Evolutionary conservation across 2,797 vertebrate genomes (phyloP).

Genomic region (Peromyscus nudipes): DNA sequence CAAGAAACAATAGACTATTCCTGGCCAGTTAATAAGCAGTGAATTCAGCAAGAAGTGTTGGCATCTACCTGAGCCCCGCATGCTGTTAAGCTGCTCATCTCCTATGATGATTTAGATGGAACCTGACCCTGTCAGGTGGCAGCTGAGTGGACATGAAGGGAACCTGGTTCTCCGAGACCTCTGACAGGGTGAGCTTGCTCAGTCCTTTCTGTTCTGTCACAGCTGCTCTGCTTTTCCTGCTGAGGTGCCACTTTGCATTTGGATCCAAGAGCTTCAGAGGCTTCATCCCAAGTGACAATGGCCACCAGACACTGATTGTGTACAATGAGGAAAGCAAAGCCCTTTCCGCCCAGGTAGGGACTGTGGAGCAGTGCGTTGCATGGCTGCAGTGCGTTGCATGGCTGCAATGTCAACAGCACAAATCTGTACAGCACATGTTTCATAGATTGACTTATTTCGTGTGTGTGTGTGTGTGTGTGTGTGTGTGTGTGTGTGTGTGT

Average conservation of each 20-base stretch:
- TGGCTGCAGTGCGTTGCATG: accelerated
- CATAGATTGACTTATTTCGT: too few species aligned
- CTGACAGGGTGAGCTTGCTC: accelerated
- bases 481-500: too few species aligned
- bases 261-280: not conserved
- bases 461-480: too few species aligned
- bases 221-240: slow-evolving; percentile 66
- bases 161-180: not conserved
- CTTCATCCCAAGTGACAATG: slow-evolving; percentile 72
- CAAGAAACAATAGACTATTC: not conserved
- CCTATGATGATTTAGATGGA: not conserved
- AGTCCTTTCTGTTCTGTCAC: accelerated
- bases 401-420: not conserved
- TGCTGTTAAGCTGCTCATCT: accelerated
- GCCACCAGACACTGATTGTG: slow-evolving; percentile 90
- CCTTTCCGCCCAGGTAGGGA: slow-evolving; percentile 81
- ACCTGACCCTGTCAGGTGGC: accelerated
- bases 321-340: slow-evolving; percentile 91
- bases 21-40: not conserved
- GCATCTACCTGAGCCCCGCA: not conserved
- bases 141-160: accelerated
- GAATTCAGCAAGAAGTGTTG: not conserved
- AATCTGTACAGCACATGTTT: accelerated
- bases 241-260: not conserved
- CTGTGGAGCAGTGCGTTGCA: accelerated